Percentiles rank a stretch among this genome's conserved stretches.
Evolutionary conservation across 2,888 invertebrate species (phyloP).

Genomic region (Ferrisia virgata): DNA sequence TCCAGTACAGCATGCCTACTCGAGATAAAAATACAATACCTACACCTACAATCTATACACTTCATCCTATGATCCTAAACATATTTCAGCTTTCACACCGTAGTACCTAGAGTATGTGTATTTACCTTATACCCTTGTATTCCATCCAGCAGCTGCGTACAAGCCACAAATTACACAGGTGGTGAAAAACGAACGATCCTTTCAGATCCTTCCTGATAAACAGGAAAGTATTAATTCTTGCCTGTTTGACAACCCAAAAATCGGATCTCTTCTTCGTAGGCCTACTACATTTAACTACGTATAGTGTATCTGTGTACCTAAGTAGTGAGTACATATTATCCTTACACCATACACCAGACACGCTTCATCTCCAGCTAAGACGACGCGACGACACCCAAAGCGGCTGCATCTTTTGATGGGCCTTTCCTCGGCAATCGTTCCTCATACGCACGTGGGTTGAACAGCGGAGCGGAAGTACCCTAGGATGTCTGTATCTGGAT

Average conservation of each 20-base stretch:
- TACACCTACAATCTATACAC: not conserved
- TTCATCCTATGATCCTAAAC: too few relatives aligned
- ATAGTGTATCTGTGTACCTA: too few relatives aligned
- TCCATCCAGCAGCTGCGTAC: not conserved
- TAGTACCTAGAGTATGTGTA: too few relatives aligned
- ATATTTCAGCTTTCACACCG: not conserved
- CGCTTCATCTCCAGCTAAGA: not conserved
- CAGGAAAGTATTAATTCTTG: slow-evolving; percentile 30
- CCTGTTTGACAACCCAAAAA: slow-evolving; percentile 13
- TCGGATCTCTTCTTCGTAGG: not conserved
- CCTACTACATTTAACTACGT: too few relatives aligned
- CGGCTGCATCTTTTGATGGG: slow-evolving; percentile 27
- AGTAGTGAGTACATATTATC: too few relatives aligned
- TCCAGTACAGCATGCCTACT: not conserved
- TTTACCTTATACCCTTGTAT: not conserved
- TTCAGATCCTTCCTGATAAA: slow-evolving; percentile 21
- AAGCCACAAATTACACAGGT: slow-evolving; percentile 1
- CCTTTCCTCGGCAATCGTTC: not conserved
- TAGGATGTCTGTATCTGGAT: not conserved
- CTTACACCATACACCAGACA: slow-evolving; percentile 5
- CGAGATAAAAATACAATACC: not conserved
- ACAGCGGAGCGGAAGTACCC: slow-evolving; percentile 5
- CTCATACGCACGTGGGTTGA: slow-evolving; percentile 20
- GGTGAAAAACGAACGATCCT: slow-evolving; percentile 27
- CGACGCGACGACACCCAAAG: not conserved